Conservation (phyloP, 2,113 vertebrate genomes). For the Enhydra lutris region DNA sequence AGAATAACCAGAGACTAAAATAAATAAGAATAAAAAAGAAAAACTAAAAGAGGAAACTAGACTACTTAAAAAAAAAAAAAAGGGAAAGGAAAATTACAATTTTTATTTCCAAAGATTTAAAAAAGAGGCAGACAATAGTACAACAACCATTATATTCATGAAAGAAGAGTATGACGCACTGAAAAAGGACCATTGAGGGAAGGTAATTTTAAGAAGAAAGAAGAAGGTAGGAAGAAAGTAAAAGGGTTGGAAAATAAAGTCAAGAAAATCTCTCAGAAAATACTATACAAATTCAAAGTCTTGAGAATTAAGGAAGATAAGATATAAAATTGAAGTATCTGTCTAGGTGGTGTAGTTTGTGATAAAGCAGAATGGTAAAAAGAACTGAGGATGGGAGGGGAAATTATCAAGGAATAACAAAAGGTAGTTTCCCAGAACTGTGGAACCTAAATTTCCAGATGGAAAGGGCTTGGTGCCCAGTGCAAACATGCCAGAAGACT, state of each 20-base stretch:
- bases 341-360: not conserved
- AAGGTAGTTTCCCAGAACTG: not conserved
- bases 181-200: not conserved
- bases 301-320: not conserved
- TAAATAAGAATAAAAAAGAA: not conserved
- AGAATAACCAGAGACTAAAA: not conserved
- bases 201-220: not conserved
- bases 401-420: not conserved
- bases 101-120: not conserved
- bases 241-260: not conserved
- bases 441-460: not conserved
- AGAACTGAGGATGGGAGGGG: not conserved
- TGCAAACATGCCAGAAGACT: not conserved
- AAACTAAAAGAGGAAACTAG: not conserved
- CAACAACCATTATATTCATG: not conserved
- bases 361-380: not conserved
- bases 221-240: not conserved
- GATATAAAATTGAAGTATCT: not conserved
- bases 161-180: not conserved
- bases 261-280: not conserved
- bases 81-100: not conserved
- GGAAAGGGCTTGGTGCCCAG: no score
- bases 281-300: not conserved
- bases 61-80: not conserved
- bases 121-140: not conserved